Evolutionary conservation across 2,888 invertebrate species (phyloP).

Genomic region (Nomada fucata): DNA sequence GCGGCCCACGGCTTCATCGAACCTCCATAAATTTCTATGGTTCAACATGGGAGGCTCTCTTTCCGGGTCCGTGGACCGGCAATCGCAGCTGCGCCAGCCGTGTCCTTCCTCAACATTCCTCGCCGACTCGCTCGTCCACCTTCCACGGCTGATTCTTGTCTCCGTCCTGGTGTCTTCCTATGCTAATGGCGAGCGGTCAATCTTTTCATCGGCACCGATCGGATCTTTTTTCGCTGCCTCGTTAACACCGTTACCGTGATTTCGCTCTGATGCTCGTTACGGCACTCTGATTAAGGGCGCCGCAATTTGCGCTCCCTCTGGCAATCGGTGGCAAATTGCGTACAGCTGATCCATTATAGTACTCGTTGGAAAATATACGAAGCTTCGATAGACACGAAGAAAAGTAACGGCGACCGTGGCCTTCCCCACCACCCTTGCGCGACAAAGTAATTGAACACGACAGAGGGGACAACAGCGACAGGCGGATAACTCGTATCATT

Average conservation of each 20-base stretch:
- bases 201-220: neutral
- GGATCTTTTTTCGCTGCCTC: neutral
- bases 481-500: conserved; percentile 53
- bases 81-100: conserved; percentile 50
- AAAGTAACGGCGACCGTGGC: conserved; percentile 41
- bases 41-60: conserved; percentile 63
- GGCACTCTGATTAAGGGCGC: too few species aligned
- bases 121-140: conserved; percentile 11
- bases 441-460: conserved; percentile 64
- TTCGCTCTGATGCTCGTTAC: too few species aligned
- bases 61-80: conserved; percentile 60
- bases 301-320: neutral
- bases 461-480: conserved; percentile 56
- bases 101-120: conserved; percentile 59
- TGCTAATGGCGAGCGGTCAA: conserved; percentile 27
- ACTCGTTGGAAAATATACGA: too few species aligned
- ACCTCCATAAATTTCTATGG: conserved; percentile 67
- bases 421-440: conserved; percentile 55
- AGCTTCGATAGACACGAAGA: too few species aligned
- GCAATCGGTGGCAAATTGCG: too few species aligned
- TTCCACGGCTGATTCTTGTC: conserved; percentile 8
- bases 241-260: neutral
- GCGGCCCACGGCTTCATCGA: conserved; percentile 68
- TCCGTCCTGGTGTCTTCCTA: neutral
- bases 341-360: too few species aligned